Percentiles rank a stretch among this genome's conserved stretches.
Evolutionary conservation across 2,797 vertebrate genomes (phyloP).

Genomic region (Gambelia wislizenii): DNA sequence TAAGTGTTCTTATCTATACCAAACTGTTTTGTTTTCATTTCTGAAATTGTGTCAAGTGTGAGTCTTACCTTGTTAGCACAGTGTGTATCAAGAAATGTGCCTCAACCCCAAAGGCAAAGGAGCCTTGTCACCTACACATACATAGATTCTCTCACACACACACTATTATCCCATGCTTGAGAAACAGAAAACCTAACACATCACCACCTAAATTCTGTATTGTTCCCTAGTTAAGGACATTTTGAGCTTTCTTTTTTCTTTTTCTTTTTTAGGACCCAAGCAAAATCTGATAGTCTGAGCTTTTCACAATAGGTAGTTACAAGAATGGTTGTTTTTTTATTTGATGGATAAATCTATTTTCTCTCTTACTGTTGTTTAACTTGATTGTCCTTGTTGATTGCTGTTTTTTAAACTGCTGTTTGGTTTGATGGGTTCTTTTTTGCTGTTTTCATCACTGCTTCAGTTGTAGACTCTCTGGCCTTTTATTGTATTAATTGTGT

Average conservation of each 20-base stretch:
- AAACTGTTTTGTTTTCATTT: background rate
- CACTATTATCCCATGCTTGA: background rate
- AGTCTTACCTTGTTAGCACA: background rate
- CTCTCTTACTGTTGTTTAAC: background rate
- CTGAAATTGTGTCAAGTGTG: background rate
- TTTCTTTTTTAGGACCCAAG: background rate
- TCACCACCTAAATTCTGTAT: background rate
- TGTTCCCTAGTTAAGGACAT: background rate
- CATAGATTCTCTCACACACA: background rate
- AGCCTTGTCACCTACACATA: too few species aligned
- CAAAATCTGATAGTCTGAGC: background rate
- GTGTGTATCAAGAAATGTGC: too few species aligned
- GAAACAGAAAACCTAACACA: background rate
- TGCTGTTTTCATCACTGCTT: background rate
- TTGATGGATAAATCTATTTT: background rate
- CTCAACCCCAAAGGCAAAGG: background rate
- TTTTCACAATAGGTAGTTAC: background rate
- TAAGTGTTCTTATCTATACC: background rate
- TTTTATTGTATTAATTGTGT: slow-evolving; percentile 13
- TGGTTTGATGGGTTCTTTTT: slow-evolving; percentile 12
- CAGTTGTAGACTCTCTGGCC: background rate
- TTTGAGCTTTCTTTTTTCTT: background rate
- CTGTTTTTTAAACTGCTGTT: background rate
- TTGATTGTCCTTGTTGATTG: background rate
- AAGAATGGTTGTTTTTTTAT: background rate